phyloP scores from a whole-genome alignment of 2,113 vertebrate genomes.

The Xiphophorus hellerii region DNA sequence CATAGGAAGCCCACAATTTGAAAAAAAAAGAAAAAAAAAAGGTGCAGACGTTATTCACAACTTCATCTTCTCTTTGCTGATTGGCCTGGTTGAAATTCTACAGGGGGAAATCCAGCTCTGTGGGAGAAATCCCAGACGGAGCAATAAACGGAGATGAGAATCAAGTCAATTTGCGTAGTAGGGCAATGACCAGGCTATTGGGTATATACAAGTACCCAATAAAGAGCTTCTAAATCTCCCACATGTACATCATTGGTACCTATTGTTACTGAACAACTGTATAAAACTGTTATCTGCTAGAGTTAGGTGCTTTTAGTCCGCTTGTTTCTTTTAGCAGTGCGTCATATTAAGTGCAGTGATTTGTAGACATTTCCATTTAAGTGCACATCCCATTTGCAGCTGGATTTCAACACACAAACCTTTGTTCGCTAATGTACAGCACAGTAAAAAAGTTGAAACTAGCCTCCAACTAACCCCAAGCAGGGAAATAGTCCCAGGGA shows the following conservation, averaged over 20 bases:
- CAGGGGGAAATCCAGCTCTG: too few relatives aligned
- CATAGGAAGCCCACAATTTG: too few relatives aligned
- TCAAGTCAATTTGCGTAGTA: too few relatives aligned
- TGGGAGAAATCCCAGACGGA: too few relatives aligned
- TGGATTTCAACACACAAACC: constrained; percentile 1
- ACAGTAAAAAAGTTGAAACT: not conserved
- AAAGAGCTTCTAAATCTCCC: not conserved
- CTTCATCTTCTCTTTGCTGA: too few relatives aligned
- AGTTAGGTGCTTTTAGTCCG: not conserved
- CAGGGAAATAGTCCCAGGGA: not conserved
- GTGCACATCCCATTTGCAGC: not conserved
- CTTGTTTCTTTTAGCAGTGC: not conserved
- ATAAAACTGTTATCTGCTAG: not conserved
- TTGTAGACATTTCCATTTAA: not conserved
- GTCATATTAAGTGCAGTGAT: not conserved
- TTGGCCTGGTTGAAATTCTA: too few relatives aligned
- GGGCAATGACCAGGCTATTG: not conserved
- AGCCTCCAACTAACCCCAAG: not conserved
- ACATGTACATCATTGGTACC: not conserved
- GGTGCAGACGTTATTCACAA: too few relatives aligned
- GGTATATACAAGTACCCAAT: not conserved
- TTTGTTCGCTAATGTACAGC: constrained; percentile 6
- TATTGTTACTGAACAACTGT: not conserved
- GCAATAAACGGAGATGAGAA: too few relatives aligned
- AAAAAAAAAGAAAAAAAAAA: too few relatives aligned